A percentile compares a stretch with the other conserved stretches of the same genome.
Conservation (phyloP, 2,113 vertebrate genomes). For the Formicarius rufipectus region DNA sequence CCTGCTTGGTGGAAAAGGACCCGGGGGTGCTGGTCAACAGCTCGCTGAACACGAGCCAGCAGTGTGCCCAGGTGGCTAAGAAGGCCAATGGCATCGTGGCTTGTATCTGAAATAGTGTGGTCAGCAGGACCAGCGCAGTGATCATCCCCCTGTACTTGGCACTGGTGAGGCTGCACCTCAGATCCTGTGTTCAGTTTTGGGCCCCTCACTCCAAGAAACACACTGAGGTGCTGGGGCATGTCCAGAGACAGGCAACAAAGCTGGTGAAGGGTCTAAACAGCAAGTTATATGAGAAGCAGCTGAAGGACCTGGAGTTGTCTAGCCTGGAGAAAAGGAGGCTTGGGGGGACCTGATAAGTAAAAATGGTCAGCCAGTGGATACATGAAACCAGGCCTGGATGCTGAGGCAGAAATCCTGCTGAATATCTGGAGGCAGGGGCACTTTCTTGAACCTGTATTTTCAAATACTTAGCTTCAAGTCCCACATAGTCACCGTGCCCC, state of each 20-base stretch:
- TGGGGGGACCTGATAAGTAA: neutral
- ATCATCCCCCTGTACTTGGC: fast-evolving
- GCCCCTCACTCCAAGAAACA: neutral
- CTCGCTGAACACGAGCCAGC: neutral
- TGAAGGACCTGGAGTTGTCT: neutral
- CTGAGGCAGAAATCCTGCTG: neutral
- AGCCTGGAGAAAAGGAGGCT: neutral
- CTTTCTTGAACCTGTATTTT: neutral
- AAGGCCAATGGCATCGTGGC: neutral
- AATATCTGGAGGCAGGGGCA: neutral
- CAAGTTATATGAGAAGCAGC: neutral
- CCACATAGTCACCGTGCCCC: neutral
- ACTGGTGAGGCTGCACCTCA: neutral
- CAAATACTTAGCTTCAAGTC: neutral
- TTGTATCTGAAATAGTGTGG: fast-evolving
- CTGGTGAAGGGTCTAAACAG: neutral
- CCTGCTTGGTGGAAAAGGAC: neutral
- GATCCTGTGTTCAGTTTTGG: neutral
- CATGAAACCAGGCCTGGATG: neutral
- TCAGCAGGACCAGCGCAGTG: neutral
- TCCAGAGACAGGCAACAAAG: neutral
- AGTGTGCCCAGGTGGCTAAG: neutral
- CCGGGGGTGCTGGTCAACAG: neutral
- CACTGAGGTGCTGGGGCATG: fast-evolving
- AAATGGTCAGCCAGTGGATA: neutral